Conservation (phyloP, 1,140 invertebrate genomes). For the Bombus turneri region DNA sequence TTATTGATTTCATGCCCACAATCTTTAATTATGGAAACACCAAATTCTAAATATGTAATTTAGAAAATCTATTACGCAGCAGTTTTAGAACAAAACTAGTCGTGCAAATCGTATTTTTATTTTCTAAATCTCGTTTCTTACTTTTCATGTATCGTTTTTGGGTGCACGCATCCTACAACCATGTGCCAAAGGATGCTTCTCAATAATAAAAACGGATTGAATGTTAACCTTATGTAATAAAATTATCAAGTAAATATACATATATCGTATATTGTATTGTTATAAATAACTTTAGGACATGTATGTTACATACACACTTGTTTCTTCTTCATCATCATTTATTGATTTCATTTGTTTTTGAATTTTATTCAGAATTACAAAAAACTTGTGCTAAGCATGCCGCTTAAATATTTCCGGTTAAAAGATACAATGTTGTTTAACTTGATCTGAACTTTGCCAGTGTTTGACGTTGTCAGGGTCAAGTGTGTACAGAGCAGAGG, state of each 20-base stretch:
- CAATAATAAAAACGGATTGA: constrained; percentile 43
- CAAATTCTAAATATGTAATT: constrained; percentile 24
- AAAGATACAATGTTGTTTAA: constrained; percentile 81
- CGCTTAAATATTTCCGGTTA: constrained; percentile 80
- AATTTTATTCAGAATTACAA: constrained; percentile 24
- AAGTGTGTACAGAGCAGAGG: constrained; percentile 81
- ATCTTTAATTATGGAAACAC: constrained; percentile 9
- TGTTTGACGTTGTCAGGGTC: constrained; percentile 84
- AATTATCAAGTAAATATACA: constrained; percentile 27
- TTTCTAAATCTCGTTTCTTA: constrained; percentile 26
- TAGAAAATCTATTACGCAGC: neutral
- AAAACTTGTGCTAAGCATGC: constrained; percentile 60
- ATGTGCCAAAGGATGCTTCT: constrained; percentile 44
- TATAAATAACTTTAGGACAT: constrained; percentile 16
- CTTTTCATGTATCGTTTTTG: constrained; percentile 36
- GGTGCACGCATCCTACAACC: constrained; percentile 34
- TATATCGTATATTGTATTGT: constrained; percentile 13
- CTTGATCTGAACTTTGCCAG: constrained; percentile 85
- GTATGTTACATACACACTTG: neutral
- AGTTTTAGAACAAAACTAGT: neutral
- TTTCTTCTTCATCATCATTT: constrained; percentile 15
- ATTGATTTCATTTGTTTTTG: constrained; percentile 10
- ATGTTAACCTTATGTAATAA: constrained; percentile 46
- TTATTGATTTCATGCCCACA: constrained; percentile 43
- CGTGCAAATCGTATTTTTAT: constrained; percentile 5